A percentile compares a stretch with the other conserved stretches of the same genome.
These are phyloP conservation scores for Rattus norvegicus DNA, from an alignment of 2,113 vertebrate species.

Conservation along the genomic window GRCr8 NC_086030.1:38481001-38481500, in stretches of 20 bases:
- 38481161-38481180: slow-evolving; percentile 80
- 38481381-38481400: background rate
- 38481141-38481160: slow-evolving; percentile 92
- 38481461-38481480: slow-evolving; percentile 2
- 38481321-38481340: background rate
- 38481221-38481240: background rate
- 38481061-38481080: slow-evolving; percentile 1
- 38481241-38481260: background rate
- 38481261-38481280: background rate
- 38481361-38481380: background rate
- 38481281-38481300: background rate
- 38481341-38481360: background rate
- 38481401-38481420: background rate
- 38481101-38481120: slow-evolving; percentile 92
- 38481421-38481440: background rate
- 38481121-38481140: slow-evolving; percentile 96
- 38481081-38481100: slow-evolving; percentile 84
- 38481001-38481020: background rate
- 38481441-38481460: background rate
- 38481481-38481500: background rate
- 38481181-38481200: background rate
- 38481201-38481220: background rate
- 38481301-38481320: background rate
- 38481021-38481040: background rate
- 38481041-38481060: slow-evolving; percentile 31